Evolutionary conservation across 2,888 invertebrate species (phyloP), one percentile per base, ranked within the genome.

Genomic region (Brachycybe producta): DNA sequence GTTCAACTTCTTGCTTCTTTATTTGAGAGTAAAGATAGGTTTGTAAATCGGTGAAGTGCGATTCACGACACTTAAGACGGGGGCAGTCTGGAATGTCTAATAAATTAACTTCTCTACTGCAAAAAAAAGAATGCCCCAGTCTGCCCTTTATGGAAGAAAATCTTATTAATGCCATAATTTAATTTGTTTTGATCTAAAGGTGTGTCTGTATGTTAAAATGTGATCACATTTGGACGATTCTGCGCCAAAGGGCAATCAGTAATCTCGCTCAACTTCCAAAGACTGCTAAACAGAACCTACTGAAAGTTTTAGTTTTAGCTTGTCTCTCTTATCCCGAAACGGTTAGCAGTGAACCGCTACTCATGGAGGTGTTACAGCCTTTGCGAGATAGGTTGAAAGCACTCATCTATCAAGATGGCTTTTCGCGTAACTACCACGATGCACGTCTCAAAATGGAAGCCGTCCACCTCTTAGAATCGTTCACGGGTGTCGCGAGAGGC

Each of bases 391-490:
- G 73, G 52, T 78, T 78, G 57, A 73, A 73, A 55, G 65, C 65
- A 52, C 64, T 78, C 24, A 62, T 75, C 17, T 67, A 68, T 13
- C 69, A 70, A 51, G 73, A 73, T 44, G 70, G 73, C 57, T 77
- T 79, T 57, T 63, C 66, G 26, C 67, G 70, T 49, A 66, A 67
- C 13, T 75, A 61, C 49, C 75, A 80, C 55, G 70, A 80, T 49
- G 78, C 81, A 54, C 71, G 72, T 46, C 71, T 79, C 55, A 77
- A 79, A 62, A 69, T 75, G 3, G 78, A 81, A 67, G 70, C 88
- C 2, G 75, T 80, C 1, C 80, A 82, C 61, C 74, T 84, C 30
- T 67, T 88, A 1, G 86, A 88, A 64, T 79, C 79, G 52, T 77
- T 81, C 54, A 77, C 79, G 45, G 74, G 84, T 23, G 73, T 80